A percentile compares a stretch with the other conserved stretches of the same genome.
phyloP scores from a whole-genome alignment of 1,140 invertebrate species.

The Drosophila truncata region DNA sequence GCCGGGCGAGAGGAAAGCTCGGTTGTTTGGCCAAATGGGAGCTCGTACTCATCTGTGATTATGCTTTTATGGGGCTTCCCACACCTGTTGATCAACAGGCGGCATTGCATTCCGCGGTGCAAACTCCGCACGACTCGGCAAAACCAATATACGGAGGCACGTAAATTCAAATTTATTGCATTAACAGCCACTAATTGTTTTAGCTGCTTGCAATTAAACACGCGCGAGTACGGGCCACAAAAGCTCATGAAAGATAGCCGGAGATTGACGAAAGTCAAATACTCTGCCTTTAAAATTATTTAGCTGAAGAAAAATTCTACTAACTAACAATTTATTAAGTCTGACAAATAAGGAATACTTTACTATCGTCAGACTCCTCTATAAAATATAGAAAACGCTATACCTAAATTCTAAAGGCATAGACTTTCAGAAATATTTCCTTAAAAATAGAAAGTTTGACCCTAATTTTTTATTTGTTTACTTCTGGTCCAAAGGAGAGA shows the following conservation, averaged over 20 bases:
- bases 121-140: slow-evolving; percentile 39
- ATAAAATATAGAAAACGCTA: background rate
- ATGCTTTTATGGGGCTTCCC: slow-evolving; percentile 55
- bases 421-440: no score
- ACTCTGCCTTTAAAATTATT: slow-evolving; percentile 5
- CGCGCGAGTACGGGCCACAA: slow-evolving; percentile 24
- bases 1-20: slow-evolving; percentile 36
- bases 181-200: slow-evolving; percentile 59
- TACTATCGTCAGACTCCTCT: no score
- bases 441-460: background rate
- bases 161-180: slow-evolving; percentile 61
- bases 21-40: slow-evolving; percentile 51
- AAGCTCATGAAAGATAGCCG: background rate
- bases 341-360: no score
- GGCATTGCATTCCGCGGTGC: slow-evolving; percentile 35
- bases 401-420: no score
- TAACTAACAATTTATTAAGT: no score
- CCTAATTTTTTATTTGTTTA: background rate
- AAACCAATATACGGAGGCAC: slow-evolving; percentile 44
- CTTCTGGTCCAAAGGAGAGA: background rate
- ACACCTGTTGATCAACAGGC: slow-evolving; percentile 50
- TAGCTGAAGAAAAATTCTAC: background rate
- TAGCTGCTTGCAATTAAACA: slow-evolving; percentile 48
- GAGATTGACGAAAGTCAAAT: slow-evolving; percentile 19
- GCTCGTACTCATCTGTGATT: slow-evolving; percentile 50